A percentile compares a stretch with the other conserved stretches of the same genome.
Evolutionary conservation across 2,888 invertebrate genomes (phyloP).

Genomic region (Sarcophaga subvicina): DNA sequence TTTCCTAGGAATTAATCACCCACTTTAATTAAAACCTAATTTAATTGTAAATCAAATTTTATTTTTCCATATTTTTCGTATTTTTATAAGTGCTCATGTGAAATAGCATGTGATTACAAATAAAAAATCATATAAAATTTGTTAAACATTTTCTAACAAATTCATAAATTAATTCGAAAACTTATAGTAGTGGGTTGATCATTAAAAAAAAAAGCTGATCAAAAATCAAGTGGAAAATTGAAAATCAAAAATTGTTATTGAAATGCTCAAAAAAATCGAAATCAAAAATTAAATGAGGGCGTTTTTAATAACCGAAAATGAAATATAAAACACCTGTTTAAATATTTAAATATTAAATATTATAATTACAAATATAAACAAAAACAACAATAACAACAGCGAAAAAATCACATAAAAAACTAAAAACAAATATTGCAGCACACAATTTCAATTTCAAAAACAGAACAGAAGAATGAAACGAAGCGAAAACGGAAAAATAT

Average conservation of each 20-base stretch:
- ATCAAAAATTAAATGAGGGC: slow-evolving; percentile 20
- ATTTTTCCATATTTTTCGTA: too few relatives aligned
- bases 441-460: neutral
- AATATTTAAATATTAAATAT: neutral
- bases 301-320: slow-evolving; percentile 17
- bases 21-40: too few relatives aligned
- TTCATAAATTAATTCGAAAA: slow-evolving; percentile 9
- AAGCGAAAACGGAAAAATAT: neutral
- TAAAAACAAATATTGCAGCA: slow-evolving; percentile 9
- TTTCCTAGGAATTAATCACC: too few relatives aligned
- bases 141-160: slow-evolving; percentile 20
- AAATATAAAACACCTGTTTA: slow-evolving; percentile 51
- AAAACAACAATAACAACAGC: neutral
- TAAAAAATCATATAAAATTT: slow-evolving; percentile 11
- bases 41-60: too few relatives aligned
- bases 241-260: slow-evolving; percentile 29
- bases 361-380: slow-evolving; percentile 8
- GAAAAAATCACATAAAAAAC: neutral
- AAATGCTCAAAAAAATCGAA: slow-evolving; percentile 12
- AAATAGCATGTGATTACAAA: neutral
- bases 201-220: neutral
- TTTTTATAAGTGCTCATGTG: too few relatives aligned
- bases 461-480: neutral
- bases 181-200: neutral
- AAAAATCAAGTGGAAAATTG: neutral